Conservation (phyloP, 2,888 invertebrate species). For the Patella depressa region DNA sequence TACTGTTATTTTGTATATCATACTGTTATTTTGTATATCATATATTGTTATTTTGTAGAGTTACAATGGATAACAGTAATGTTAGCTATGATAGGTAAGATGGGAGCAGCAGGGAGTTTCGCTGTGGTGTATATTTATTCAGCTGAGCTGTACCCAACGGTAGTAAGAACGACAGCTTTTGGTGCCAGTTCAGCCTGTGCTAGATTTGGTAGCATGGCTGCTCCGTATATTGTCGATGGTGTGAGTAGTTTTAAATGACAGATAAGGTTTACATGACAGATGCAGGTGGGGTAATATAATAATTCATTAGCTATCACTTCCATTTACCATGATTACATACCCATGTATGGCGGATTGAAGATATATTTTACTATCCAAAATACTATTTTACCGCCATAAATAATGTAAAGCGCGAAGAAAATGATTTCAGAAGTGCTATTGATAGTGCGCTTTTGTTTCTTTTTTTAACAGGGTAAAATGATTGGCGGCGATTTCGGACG, state of each 20-base stretch:
- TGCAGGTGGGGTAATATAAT: too few relatives aligned
- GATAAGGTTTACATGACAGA: too few relatives aligned
- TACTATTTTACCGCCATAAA: too few relatives aligned
- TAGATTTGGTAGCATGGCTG: conserved; percentile 48
- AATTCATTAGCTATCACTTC: too few relatives aligned
- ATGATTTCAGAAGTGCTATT: too few relatives aligned
- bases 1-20: too few relatives aligned
- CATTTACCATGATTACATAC: too few relatives aligned
- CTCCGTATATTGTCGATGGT: conserved; percentile 51
- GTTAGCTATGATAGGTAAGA: conserved; percentile 51
- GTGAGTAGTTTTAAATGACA: conserved; percentile 30
- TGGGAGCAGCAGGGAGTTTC: conserved; percentile 50
- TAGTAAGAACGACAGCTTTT: conserved; percentile 48
- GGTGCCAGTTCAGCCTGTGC: conserved; percentile 51
- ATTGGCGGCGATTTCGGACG: conserved; percentile 50
- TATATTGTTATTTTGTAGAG: conserved; percentile 31
- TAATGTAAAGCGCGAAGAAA: too few relatives aligned
- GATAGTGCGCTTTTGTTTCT: too few relatives aligned
- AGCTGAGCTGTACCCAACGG: conserved; percentile 52
- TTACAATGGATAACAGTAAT: conserved; percentile 44
- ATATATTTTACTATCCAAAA: too few relatives aligned
- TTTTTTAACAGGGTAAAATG: conserved; percentile 37
- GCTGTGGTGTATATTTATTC: conserved; percentile 47
- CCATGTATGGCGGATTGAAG: too few relatives aligned
- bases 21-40: not conserved